Evolutionary conservation across 2,888 invertebrate species (phyloP).

Genomic region (Mantis religiosa): DNA sequence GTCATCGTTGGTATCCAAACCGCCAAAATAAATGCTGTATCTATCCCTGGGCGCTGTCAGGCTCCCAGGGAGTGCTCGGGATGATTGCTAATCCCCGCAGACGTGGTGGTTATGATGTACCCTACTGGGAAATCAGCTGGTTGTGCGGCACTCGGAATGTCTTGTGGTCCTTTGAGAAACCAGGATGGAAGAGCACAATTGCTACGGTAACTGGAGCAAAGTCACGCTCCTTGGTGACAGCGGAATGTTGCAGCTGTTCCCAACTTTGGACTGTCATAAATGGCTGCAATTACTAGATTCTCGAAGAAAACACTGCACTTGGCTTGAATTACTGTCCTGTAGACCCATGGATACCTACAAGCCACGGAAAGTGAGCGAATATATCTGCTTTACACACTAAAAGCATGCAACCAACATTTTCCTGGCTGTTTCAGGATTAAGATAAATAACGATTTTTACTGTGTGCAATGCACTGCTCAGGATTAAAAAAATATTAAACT

Average conservation of each 20-base stretch:
- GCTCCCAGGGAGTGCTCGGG: neutral
- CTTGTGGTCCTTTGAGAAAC: neutral
- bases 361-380: too few relatives aligned
- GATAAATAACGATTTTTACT: too few relatives aligned
- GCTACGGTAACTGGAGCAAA: neutral
- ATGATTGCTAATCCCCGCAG: neutral
- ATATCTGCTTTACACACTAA: too few relatives aligned
- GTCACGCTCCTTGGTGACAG: neutral
- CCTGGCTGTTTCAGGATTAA: too few relatives aligned
- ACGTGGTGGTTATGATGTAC: neutral
- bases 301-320: too few relatives aligned
- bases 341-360: too few relatives aligned
- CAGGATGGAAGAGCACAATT: neutral
- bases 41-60: neutral
- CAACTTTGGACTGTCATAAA: neutral
- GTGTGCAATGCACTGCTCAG: too few relatives aligned
- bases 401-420: too few relatives aligned
- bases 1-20: neutral
- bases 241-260: neutral
- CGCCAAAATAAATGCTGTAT: neutral
- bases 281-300: neutral
- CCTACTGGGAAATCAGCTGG: neutral
- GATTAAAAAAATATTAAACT: too few relatives aligned
- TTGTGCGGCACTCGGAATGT: neutral
- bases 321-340: too few relatives aligned